Conservation (phyloP, 2,888 invertebrate species). For the Eledona agricola region DNA sequence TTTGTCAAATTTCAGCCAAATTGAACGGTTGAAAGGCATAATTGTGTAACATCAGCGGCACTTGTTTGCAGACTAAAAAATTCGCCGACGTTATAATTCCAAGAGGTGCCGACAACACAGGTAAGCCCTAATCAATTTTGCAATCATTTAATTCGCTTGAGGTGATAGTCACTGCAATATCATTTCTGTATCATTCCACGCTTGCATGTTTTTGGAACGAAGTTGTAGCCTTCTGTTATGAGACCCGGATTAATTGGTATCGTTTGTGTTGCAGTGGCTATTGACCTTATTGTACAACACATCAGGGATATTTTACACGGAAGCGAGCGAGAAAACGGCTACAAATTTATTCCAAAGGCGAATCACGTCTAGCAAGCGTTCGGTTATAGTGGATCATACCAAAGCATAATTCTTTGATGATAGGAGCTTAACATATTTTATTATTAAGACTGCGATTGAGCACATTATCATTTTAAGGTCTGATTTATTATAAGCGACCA, state of each 20-base stretch:
- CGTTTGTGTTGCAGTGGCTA: constrained; percentile 90
- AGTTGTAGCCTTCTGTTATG: constrained; percentile 7
- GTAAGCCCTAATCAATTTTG: constrained; percentile 66
- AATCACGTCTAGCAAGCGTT: constrained; percentile 32
- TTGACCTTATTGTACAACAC: constrained; percentile 99
- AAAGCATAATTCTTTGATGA: constrained; percentile 1
- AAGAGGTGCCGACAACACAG: constrained; percentile 96
- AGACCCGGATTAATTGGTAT: constrained; percentile 2
- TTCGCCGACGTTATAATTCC: constrained; percentile 99
- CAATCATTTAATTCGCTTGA: constrained; percentile 24
- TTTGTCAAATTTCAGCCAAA: too few relatives aligned
- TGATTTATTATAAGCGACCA: too few relatives aligned
- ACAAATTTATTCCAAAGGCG: constrained; percentile 60
- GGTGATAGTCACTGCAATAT: constrained; percentile 56
- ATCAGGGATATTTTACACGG: constrained; percentile 93
- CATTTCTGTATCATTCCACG: constrained; percentile 37
- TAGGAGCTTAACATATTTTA: neutral
- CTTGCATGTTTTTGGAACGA: constrained; percentile 10
- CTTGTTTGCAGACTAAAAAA: constrained; percentile 89
- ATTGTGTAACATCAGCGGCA: constrained; percentile 1
- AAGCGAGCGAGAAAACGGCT: constrained; percentile 58
- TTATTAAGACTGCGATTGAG: too few relatives aligned
- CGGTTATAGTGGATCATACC: neutral
- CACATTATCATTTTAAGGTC: too few relatives aligned
- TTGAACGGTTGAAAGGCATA: too few relatives aligned